Conservation (phyloP, 2,888 invertebrate genomes). For the Apodemia hepburni region DNA sequence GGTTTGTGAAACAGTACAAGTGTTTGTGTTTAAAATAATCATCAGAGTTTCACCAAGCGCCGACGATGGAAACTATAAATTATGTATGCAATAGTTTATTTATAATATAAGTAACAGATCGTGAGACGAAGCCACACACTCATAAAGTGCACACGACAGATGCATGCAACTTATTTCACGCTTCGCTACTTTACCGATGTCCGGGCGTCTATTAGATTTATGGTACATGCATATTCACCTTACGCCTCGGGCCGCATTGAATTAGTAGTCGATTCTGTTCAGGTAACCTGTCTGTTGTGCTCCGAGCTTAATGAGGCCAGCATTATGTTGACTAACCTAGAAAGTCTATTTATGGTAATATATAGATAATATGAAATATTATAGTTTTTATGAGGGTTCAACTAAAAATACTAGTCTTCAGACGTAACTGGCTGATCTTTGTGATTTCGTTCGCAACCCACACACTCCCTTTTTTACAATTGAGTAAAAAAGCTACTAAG, state of each 20-base stretch:
- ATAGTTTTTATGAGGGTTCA: not conserved
- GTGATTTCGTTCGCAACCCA: too few relatives aligned
- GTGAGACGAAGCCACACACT: not conserved
- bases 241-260: constrained; percentile 8
- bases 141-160: constrained; percentile 7
- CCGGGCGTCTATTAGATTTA: constrained; percentile 19
- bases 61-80: too few relatives aligned
- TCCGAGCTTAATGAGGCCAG: constrained; percentile 10
- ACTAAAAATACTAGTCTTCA: not conserved
- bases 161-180: constrained; percentile 11
- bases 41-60: too few relatives aligned
- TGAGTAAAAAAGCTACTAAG: too few relatives aligned
- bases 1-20: too few relatives aligned
- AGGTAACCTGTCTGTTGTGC: constrained; percentile 9
- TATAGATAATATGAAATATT: not conserved
- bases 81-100: not conserved
- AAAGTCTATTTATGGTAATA: constrained; percentile 10
- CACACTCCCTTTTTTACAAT: too few relatives aligned
- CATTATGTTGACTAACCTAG: constrained; percentile 7
- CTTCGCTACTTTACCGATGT: constrained; percentile 8
- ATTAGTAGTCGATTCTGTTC: constrained; percentile 15
- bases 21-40: too few relatives aligned
- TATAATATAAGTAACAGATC: constrained; percentile 2
- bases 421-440: too few relatives aligned
- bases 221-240: constrained; percentile 19